Base-by-base conservation (phyloP, 2,888 invertebrate species). In the Bellardia pandia region DNA sequence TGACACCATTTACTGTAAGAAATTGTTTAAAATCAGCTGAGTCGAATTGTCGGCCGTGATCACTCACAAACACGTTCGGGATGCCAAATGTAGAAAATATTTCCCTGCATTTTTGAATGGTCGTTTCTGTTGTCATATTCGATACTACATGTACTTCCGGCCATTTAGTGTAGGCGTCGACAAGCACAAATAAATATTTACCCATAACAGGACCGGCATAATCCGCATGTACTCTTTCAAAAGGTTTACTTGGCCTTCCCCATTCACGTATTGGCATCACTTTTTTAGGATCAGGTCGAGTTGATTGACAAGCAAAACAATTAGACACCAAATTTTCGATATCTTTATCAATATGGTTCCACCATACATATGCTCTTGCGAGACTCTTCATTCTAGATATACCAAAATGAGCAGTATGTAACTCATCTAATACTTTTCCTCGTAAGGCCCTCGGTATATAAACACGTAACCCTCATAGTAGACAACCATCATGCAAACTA, bases 291-390 rank as follows among this genome's bases (percentile, higher is more conserved):
- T 88, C 74, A 5, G 83, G 64, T 30, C 75, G 66, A 1, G 48
- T 74, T 13, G 51, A n/a, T 66, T 82, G 89, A 81, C 75, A 90
- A 58, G 23, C 83, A 85, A 14, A 88, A 89, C 82, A 83, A 30
- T 79, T 86, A 0, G 60, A 11, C 6, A 89, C 84, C n/a, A 86
- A 9, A 0, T 80, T 48, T 16, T 87, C 86, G 11, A 88, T 89
- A 7, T 88, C 86, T 5, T 78, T 40, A 64, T 88, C 88, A 53
- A 87, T 30, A 23, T 53, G 33, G 13, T 37, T 64, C 85, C 89
- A 90, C 88, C 90, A 90, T 56, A 90, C 87, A n/a, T 89, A 88
- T 62, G 88, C 89, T 79, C 88, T 68, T 2, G 89, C 90, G 62
- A 89, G 77, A 13, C 64, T 58, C 53, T 89, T 89, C 88, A 88